phyloP scores from a whole-genome alignment of 2,113 vertebrate species.

The Carollia perspicillata region DNA sequence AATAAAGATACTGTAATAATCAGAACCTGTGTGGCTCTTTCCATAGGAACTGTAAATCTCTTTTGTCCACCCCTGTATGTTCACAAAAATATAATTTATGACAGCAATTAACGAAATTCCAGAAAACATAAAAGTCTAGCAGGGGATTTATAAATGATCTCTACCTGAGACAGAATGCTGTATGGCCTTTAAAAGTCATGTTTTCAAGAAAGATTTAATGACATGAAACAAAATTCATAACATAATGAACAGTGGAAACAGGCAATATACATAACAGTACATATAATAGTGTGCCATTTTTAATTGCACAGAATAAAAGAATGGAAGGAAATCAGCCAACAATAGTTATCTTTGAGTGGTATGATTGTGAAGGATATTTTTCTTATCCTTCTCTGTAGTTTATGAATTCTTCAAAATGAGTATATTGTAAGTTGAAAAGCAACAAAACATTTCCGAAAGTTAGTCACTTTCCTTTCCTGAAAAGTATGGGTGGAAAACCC shows the following conservation, averaged over 20 bases:
- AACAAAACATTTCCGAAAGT: neutral
- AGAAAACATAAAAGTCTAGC: neutral
- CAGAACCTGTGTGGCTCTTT: too few relatives aligned
- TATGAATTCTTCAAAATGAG: neutral
- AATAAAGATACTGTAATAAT: too few relatives aligned
- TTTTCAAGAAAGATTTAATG: neutral
- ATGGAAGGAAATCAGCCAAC: neutral
- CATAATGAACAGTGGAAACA: neutral
- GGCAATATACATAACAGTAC: neutral
- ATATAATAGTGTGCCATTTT: neutral
- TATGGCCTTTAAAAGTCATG: neutral
- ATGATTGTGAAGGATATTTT: neutral
- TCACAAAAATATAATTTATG: neutral
- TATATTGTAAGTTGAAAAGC: neutral
- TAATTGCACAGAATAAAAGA: neutral
- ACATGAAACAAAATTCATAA: neutral
- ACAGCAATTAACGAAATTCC: neutral
- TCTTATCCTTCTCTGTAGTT: neutral
- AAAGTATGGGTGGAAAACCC: neutral
- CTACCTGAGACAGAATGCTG: neutral
- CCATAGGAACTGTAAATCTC: too few relatives aligned
- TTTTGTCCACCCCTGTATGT: neutral
- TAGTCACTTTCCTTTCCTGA: neutral
- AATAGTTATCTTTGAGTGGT: neutral
- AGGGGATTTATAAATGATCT: neutral